These are phyloP conservation scores for Channa striata DNA, from an alignment of 2,797 vertebrate genomes.

Conservation along the genomic window DNA sequence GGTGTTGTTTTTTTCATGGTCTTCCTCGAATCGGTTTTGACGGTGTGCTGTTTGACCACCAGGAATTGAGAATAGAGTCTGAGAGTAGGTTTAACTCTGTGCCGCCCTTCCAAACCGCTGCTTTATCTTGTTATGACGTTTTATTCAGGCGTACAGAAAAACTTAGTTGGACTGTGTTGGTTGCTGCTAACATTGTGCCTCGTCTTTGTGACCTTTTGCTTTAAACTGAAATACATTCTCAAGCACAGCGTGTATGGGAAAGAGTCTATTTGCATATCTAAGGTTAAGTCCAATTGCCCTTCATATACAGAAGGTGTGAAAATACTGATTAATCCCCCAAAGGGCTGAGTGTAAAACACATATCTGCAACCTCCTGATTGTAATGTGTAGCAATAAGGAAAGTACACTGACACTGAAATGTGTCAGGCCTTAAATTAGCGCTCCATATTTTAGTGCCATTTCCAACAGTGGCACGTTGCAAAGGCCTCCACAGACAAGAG, in stretches of 20 bases:
- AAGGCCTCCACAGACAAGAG: constrained; percentile 69
- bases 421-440: constrained; percentile 85
- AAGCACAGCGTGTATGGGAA: constrained; percentile 10
- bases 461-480: constrained; percentile 68
- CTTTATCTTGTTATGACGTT: constrained; percentile 34
- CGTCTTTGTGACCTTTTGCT: constrained; percentile 54
- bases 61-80: constrained; percentile 23
- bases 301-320: constrained; percentile 74
- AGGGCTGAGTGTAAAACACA: constrained; percentile 72
- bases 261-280: constrained; percentile 57
- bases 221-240: constrained; percentile 33
- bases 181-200: constrained; percentile 26
- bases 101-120: constrained; percentile 31
- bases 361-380: constrained; percentile 81
- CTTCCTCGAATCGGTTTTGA: constrained; percentile 40
- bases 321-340: constrained; percentile 81
- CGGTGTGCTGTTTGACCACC: constrained; percentile 45
- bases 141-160: not conserved
- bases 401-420: constrained; percentile 69
- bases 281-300: constrained; percentile 65
- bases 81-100: constrained; percentile 18
- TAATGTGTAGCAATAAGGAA: constrained; percentile 76
- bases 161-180: not conserved
- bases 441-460: constrained; percentile 86
- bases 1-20: constrained; percentile 43